phyloP scores from a whole-genome alignment of 2,797 vertebrate genomes.

The Rhynchotus rufescens region DNA sequence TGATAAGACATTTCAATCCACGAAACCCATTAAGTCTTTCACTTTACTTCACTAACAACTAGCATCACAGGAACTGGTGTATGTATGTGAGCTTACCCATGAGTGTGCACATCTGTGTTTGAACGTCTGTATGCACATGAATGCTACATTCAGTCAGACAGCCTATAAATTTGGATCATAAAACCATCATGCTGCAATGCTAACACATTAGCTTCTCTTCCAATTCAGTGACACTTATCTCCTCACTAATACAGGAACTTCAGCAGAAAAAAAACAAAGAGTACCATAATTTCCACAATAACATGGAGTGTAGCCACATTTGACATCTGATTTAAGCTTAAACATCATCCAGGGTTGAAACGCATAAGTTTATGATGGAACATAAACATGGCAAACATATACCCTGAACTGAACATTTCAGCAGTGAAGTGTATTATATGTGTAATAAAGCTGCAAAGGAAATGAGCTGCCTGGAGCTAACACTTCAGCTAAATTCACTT shows the following conservation, averaged over 20 bases:
- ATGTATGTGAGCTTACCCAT: fast-evolving
- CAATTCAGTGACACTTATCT: background rate
- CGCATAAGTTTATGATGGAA: constrained; percentile 12
- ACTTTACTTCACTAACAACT: background rate
- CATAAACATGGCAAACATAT: constrained; percentile 32
- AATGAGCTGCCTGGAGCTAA: background rate
- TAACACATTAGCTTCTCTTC: background rate
- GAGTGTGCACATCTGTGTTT: background rate
- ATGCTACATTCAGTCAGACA: background rate
- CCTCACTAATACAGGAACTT: background rate
- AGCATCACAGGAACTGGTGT: background rate
- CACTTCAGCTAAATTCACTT: background rate
- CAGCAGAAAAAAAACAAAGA: background rate
- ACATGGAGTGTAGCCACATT: background rate
- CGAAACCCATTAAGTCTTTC: background rate
- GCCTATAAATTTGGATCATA: background rate
- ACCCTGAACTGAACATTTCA: background rate
- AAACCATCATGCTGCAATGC: background rate
- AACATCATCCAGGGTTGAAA: background rate
- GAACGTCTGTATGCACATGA: too few relatives aligned
- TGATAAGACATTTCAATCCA: background rate
- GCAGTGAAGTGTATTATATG: background rate
- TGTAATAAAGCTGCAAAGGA: background rate
- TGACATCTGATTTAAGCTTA: constrained; percentile 29
- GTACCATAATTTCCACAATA: background rate